Evolutionary conservation across 2,888 invertebrate species (phyloP), one percentile per base, ranked within the genome.

Genomic region (Sesia apiformis): DNA sequence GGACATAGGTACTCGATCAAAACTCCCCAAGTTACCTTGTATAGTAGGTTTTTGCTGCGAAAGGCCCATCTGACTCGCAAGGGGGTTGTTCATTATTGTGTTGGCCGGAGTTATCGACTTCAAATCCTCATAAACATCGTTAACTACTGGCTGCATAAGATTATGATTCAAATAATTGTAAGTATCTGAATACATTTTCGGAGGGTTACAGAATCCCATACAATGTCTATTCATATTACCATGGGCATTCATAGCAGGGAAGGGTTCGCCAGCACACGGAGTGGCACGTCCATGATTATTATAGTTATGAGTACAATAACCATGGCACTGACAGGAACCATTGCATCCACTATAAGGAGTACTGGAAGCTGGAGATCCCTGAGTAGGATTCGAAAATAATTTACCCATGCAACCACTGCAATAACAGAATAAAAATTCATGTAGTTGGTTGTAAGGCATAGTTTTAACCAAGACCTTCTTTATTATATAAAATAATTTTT

Each of bases 371-470:
- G 23, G 50, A 67, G 51, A 40, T 39, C 40, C 52, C 57, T 67
- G 66, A 4, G 68, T 67, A 5, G 71, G 56, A 53, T 73, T 75
- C 3, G 78, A 72, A 61, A 88, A 89, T 43, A 89, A 46, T 55
- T 83, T 88, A n/a, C 81, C 84, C 81, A 89, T 84, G 57, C 88
- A 89, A 23, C 89, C 89, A 63, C 89, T 89, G 72, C 52, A 81
- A 81, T 60, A 1, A 51, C 7, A 46, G 23, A 46, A 23, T 46
- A 46, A 46, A 46, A 46, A 46, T 46, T 8, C 7, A 43, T 43
- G 3, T 43, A 43, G 4, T 46, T 4, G 23, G 23, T 23, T 23
- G 23, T 23, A 23, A 23, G 23, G 23, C 23, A 23, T 23, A 23
- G 23, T 23, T 23, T 23, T 23, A 23, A 23, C 23, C 23, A 23